Base-by-base conservation (phyloP, 1,140 invertebrate species). In the Ceratoteleas bidentatus region DNA sequence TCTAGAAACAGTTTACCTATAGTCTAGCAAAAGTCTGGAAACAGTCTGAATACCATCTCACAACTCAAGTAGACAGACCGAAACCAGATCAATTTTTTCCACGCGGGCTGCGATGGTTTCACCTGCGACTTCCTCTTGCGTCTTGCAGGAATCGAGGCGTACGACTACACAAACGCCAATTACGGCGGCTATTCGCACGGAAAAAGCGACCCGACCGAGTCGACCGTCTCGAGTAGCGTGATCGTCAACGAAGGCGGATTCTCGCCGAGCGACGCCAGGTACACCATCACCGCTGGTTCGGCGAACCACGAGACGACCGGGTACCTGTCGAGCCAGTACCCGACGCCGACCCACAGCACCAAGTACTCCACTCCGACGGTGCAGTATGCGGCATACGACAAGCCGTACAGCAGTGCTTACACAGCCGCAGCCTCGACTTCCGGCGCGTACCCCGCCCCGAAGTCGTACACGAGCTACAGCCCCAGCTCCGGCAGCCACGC, bases 151-250 rank as follows among this genome's bases (percentile, higher is more conserved):
- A 76, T 76, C 54, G 74, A 84, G 58, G 16, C 74, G 34, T 84
- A 84, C 61, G 83, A 84, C 56, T 84, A 84, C 52, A 34, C 53
- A 34, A 61, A 16, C 24, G 53, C 57, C 53, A 84, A 78, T 81
- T 84, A 84, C 49, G 74, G 77, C 33, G 75, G 58, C 66, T 84
- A 84, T 68, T 81, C 78, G 13, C 78, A 75, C 49, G 83, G 74
- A 75, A 84, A 81, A 56, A 84, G 75, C 43, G 83, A 84, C 24
- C 74, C 75, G 43, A 79, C 78, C 49, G 83, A 84, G 66, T 79
- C 83, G 52, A 58, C 78, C 11, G 82, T 62, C 40, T 68, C 77
- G 9, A 84, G 65, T 54, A 75, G 74, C 36, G 52, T 81, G 54
- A 56, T 84, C 62, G 77, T 81, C 45, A 77, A 65, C 13, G 76